Evolutionary conservation across 2,797 vertebrate species (phyloP), one percentile per base, ranked within the genome.

Genomic region (Pseudochirops corinnae): DNA sequence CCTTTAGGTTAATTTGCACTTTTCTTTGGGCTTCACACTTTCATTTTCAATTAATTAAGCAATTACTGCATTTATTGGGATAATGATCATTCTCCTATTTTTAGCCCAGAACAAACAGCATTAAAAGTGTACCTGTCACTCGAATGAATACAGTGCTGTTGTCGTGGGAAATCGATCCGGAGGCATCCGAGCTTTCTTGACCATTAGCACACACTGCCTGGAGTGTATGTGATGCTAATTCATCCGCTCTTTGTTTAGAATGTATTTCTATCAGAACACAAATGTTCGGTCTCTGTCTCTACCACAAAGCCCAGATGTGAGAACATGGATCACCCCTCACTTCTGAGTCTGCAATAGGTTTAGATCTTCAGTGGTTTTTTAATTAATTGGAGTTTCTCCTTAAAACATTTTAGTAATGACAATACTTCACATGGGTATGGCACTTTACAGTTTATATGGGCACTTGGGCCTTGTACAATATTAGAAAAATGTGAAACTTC

Each of bases 21-120:
- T 91, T 55, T 90, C 46, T 50, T 91, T 92, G 95, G 91, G 93
- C 56, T 95, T 95, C 95, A 95, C 91, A 93, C 96, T 97, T 97
- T 95, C 95, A 95, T 97, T 95, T 98, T 96, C 95, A 96, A 97
- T 97, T 97, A 96, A 97, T 97, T 97, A 97, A 97, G 92, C 94
- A 95, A 97, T 98, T 96, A 97, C 74, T 92, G 56, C 55, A 95
- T 92, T 90, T 87, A 55, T 93, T 92, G 96, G 56, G 95, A 94
- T 95, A 97, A 97, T 93, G 94, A 62, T 95, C 90, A 93, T 94
- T 97, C 92, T 92, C 91, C 96, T 92, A 67, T 94, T 96, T 87
- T 96, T 94, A 97, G 95, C 92, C 95, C 94, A 94, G 62, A 58
- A 92, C 90, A 95, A 91, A 52, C 52, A 95, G 26, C 56, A 94